Base-by-base conservation (phyloP, 2,797 vertebrate species). In the Hemitrygon akajei region DNA sequence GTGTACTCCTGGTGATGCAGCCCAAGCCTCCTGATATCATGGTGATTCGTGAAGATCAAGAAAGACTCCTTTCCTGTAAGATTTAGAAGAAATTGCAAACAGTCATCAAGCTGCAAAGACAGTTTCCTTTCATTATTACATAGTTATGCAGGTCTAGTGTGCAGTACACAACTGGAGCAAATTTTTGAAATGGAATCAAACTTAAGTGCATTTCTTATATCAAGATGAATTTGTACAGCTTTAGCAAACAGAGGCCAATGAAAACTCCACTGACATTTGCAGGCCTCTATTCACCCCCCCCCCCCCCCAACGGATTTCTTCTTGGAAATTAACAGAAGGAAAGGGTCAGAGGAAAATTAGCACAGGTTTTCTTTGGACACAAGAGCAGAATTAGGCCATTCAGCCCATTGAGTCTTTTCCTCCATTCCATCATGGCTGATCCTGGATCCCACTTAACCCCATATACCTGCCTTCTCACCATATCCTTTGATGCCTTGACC, bases 1-100 rank as follows among this genome's bases (percentile, higher is more conserved):
- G 98, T 99, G 93, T 99, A 99, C 95, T 99, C 99, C 94, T 98
- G 98, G 93, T 98, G 97, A 96, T 99, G 98, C 94, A 99, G 96
- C 20, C 98, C 98, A 86, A 99, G 97, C 89, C 98, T 98, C n/a
- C 99, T 97, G 95, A 99, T 98, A 95, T 99, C 98, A 77, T 98
- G 96, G 4, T 98, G 98, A 95, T 99, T 99, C 3, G 98, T 99
- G 94, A 99, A 99, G 95, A 99, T 97, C 93, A 99, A 96, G 94
- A 97, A 97, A 25, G 99, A 98, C 94, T 99, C 99, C 95, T 98
- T 99, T 84, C 98, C 99, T 99, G 94, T 58, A 73, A 16, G 3
- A 47, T 81, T 75, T 47, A 63, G 6, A 40, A 22, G 2, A 71
- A 91, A 75, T 6, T 66, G 27, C 27, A 63, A 34, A 30, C 30